Evolutionary conservation across 2,797 vertebrate genomes (phyloP), one percentile per base, ranked within the genome.

Genomic region (Amphiprion clarkii): DNA sequence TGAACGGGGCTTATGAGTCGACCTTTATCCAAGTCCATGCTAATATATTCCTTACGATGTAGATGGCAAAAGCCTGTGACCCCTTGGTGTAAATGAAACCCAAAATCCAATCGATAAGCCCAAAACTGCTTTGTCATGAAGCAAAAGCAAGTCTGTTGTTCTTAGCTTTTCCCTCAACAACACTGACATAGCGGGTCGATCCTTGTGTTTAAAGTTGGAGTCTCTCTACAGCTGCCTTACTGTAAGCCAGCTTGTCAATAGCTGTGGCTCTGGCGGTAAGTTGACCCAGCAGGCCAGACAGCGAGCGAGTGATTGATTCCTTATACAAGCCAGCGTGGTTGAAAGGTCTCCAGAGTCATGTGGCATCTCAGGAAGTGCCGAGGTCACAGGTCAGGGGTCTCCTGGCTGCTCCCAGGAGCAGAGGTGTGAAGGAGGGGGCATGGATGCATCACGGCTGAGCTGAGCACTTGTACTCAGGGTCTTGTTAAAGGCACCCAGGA

Each of bases 231-330:
- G 65, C 76, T 74, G 55, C 64, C 48, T 62, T 29, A 75, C 84
- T 84, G 73, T 87, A 85, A 84, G 61, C 71, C 72, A 72, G 51
- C 69, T 77, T 71, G 71, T 92, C 76, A 59, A 87, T 91, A 84
- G 64, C 70, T 62, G 64, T 7, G 44, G 61, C 57, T 67, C 72
- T 74, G 56, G 39, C 3, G 4, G 57, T 67, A 71, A 75, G 67
- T 48, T 84, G 89, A 88, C 71, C 62, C 73, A 74, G 68, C 42
- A 7, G 77, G 52, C 81, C 79, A 78, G 78, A 87, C 79, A 86
- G 85, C 44, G 39, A 89, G 84, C 21, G 44, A 19, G 61, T 89
- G 86, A 91, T 91, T 91, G 90, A 92, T 91, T 92, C 71, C 82
- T 84, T 64, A 82, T 79, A 86, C 67, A 54, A 79, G 88, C 88